Evolutionary conservation across 2,888 invertebrate genomes (phyloP), one percentile per base, ranked within the genome.

Genomic region (Drosophila macrothrix): DNA sequence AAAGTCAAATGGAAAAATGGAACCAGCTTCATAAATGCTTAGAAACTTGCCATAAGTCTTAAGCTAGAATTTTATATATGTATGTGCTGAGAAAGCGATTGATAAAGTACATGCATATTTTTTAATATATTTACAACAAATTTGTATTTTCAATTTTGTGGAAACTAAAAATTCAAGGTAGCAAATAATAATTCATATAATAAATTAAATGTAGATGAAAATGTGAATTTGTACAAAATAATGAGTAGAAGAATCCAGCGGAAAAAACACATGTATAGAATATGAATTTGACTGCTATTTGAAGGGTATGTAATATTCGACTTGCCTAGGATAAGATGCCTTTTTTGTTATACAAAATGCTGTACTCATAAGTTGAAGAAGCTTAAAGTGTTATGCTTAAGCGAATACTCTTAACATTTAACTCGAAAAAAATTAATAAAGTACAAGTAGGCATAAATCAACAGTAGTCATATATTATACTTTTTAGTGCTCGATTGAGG

Each of bases 21-120:
- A 46, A 16, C 28, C 46, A 25, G 25, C 46, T 16, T 9, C 16
- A 46, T 19, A 70, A 61, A 49, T 31, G 28, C 60, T 43, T 12
- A 49, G 46, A 37, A 39, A 31, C 49, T 60, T 55, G 28, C 25
- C 69, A 60, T 53, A 46, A 53, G 33, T 58, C 46, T 59, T 33
- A 3, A 16, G n/a, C 25, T 7, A 3, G 4, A 6, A 54, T 16
- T 46, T 7, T 46, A 14, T 14, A 7, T 2, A 29, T 7, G 9
- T 0, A 46, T 4, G 1, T 22, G 22, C 14, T 22, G 22, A 43
- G 14, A 22, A 46, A 2, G 14, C 22, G 14, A 4, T 46, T 22
- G 14, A 22, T 0, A 22, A 46, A 46, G 14, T 22, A 3, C 0
- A 22, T 22, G 1, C 1, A 7, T 14, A 22, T 10, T 22, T 22